Evolutionary conservation across 2,888 invertebrate species (phyloP), one percentile per base, ranked within the genome.

Genomic region (Agriotes lineatus): DNA sequence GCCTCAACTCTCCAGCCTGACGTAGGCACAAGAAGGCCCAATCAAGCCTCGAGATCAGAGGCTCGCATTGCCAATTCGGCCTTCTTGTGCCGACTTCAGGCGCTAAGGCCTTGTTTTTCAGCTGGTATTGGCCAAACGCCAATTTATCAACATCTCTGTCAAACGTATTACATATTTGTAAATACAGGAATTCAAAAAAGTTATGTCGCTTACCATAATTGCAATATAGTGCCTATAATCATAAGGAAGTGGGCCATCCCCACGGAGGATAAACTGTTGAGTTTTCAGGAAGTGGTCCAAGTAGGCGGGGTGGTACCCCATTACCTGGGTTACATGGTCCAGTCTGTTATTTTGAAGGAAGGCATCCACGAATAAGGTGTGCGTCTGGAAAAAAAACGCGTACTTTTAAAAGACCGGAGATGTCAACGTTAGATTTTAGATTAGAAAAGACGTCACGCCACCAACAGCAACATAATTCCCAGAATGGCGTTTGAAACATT

Each of bases 141-240:
- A n/a, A n/a, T n/a, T n/a, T n/a, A n/a, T n/a, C n/a, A n/a, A n/a
- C n/a, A n/a, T n/a, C n/a, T n/a, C n/a, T n/a, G n/a, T n/a, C n/a
- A n/a, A n/a, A n/a, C n/a, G n/a, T n/a, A n/a, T n/a, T n/a, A n/a
- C n/a, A n/a, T n/a, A n/a, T n/a, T n/a, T n/a, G n/a, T n/a, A n/a
- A n/a, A n/a, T n/a, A n/a, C 12, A 37, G 14, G 1, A 37, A 12
- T 37, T 12, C n/a, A n/a, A n/a, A n/a, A n/a, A 37, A 37, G 14
- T 37, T 12, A 37, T 12, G n/a, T n/a, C 3, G 86, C 90, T 91
- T 83, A 95, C 95, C 91, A 95, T 94, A 78, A 96, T 94, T 76
- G 94, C 95, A 80, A 96, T 92, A 84, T 92, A 94, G 85, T 94
- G 93, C 73, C 95, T 87, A 82, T 91, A 92, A 76, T 91, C 90